A percentile compares a stretch with the other conserved stretches of the same genome.
Conservation (phyloP, 2,113 vertebrate species). For the Crotalus horridus region DNA sequence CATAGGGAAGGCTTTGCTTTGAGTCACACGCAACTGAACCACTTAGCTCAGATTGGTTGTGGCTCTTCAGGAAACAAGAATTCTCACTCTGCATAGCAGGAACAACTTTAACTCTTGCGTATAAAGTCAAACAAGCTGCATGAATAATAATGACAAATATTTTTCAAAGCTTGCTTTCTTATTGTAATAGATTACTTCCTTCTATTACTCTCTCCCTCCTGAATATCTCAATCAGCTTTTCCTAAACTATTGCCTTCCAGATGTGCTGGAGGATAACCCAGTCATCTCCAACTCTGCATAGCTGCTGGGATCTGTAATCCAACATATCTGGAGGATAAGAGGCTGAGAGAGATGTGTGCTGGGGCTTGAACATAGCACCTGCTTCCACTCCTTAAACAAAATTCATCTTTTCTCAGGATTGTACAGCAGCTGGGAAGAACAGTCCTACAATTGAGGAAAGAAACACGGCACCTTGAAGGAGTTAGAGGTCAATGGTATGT, state of each 20-base stretch:
- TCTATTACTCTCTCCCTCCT: not conserved
- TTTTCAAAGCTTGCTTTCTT: not conserved
- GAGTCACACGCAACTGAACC: not conserved
- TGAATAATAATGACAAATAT: not conserved
- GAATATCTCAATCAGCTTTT: not conserved
- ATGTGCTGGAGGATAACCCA: not conserved
- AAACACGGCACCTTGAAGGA: not conserved
- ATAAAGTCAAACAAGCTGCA: not conserved
- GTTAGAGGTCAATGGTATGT: not conserved
- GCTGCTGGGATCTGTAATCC: not conserved
- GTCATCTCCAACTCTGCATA: not conserved
- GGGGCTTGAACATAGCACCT: not conserved
- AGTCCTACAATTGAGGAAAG: not conserved
- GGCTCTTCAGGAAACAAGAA: not conserved
- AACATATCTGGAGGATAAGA: not conserved
- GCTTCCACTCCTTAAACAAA: not conserved
- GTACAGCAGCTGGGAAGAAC: not conserved
- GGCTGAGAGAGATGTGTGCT: not conserved
- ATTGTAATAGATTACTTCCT: not conserved
- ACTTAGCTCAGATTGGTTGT: not conserved
- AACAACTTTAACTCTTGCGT: not conserved
- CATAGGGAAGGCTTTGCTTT: not conserved
- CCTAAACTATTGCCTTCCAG: not conserved
- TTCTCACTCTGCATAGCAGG: not conserved
- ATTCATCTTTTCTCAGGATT: not conserved